Evolutionary conservation across 1,140 invertebrate genomes (phyloP).

Genomic region (Trachymyrmex septentrionalis): DNA sequence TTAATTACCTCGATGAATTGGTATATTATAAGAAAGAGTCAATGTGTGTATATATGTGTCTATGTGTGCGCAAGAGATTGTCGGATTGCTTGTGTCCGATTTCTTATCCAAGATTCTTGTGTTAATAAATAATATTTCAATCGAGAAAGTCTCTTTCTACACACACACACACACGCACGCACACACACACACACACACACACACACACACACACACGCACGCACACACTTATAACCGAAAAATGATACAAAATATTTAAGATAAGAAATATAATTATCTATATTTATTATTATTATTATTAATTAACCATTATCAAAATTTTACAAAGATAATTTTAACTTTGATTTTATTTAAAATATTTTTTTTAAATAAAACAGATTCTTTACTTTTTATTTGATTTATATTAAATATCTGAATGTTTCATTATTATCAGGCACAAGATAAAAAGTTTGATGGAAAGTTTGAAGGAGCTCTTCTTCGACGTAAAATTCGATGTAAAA

Average conservation of each 20-base stretch:
- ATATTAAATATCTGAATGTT: background rate
- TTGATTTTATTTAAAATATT: background rate
- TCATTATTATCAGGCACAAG: background rate
- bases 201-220: no score
- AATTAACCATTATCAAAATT: no score
- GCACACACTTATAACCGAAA: no score
- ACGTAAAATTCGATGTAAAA: slow-evolving; percentile 9
- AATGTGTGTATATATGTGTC: background rate
- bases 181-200: no score
- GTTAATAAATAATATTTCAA: background rate
- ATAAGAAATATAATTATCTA: background rate
- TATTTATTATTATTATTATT: background rate
- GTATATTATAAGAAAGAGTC: slow-evolving; percentile 33
- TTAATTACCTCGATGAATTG: slow-evolving; percentile 50
- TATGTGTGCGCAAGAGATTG: background rate
- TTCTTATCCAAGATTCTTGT: background rate
- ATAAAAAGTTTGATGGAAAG: background rate
- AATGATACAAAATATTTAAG: background rate
- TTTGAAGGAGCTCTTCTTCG: background rate
- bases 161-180: no score
- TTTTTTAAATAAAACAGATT: background rate
- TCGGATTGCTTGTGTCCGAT: background rate
- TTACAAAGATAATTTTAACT: no score
- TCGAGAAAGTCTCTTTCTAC: background rate
- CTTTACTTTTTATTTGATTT: background rate